Conservation (phyloP, 2,888 invertebrate genomes). For the Pantelozetes paolii region DNA sequence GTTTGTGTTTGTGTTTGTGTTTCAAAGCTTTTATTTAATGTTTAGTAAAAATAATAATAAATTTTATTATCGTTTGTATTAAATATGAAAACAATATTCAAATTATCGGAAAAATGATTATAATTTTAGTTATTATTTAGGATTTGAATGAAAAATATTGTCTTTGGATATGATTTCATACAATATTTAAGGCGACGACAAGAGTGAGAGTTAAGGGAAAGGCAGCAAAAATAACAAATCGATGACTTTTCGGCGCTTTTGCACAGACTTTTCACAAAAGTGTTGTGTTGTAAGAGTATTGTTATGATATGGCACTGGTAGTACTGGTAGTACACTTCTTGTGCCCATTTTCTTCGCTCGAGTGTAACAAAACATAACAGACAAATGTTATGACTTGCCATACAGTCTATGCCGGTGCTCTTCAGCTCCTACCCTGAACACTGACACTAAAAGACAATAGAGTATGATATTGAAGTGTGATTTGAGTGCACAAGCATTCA, state of each 20-base stretch:
- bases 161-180: not conserved
- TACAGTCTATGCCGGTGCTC: not conserved
- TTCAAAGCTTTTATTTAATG: too few relatives aligned
- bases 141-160: not conserved
- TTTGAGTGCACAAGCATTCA: not conserved
- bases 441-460: not conserved
- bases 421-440: too few relatives aligned
- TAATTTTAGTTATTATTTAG: not conserved
- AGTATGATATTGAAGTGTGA: not conserved
- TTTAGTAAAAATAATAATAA: too few relatives aligned
- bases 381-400: slow-evolving; percentile 31
- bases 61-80: too few relatives aligned
- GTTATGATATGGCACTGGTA: not conserved
- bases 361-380: slow-evolving; percentile 30
- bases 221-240: slow-evolving; percentile 2
- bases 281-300: slow-evolving; percentile 6
- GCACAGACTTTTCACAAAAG: not conserved
- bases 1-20: too few relatives aligned
- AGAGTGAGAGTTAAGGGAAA: not conserved
- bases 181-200: not conserved
- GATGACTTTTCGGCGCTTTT: slow-evolving; percentile 21
- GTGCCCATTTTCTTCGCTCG: slow-evolving; percentile 8
- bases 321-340: not conserved
- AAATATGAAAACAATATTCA: too few relatives aligned
- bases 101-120: not conserved